phyloP scores from a whole-genome alignment of 2,113 vertebrate species.

The Elaphurus davidianus region DNA sequence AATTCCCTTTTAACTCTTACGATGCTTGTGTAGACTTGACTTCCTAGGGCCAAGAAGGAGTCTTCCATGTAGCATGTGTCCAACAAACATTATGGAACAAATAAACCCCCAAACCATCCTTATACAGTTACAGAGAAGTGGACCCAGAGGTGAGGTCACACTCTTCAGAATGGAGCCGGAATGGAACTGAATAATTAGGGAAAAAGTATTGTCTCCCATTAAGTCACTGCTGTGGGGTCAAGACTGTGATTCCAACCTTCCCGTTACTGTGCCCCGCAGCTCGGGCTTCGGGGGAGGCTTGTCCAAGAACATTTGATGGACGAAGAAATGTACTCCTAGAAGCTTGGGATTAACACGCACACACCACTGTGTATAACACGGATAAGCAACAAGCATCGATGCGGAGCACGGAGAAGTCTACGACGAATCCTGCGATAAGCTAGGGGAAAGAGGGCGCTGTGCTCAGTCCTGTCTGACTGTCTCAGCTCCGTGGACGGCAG shows the following conservation, averaged over 20 bases:
- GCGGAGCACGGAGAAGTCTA: background rate
- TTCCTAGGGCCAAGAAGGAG: background rate
- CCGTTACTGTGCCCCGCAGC: rapidly evolving
- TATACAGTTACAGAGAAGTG: too few species aligned
- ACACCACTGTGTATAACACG: background rate
- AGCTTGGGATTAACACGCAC: too few species aligned
- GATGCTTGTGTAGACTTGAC: background rate
- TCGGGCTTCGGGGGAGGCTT: rapidly evolving
- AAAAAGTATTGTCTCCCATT: background rate
- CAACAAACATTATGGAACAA: background rate
- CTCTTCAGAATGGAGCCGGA: rapidly evolving
- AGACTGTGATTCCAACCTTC: rapidly evolving
- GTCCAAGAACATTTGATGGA: background rate
- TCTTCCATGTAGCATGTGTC: background rate
- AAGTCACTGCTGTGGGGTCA: rapidly evolving
- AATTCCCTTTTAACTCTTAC: too few species aligned
- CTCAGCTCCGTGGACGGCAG: rapidly evolving
- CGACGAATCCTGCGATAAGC: background rate
- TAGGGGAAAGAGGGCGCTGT: background rate
- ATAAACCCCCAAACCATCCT: rapidly evolving
- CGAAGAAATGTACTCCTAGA: background rate
- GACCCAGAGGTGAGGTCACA: rapidly evolving
- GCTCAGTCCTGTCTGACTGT: rapidly evolving
- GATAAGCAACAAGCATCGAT: rapidly evolving
- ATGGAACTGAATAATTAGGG: background rate